Conservation (phyloP, 2,113 vertebrate species). For the Tamias sibiricus region DNA sequence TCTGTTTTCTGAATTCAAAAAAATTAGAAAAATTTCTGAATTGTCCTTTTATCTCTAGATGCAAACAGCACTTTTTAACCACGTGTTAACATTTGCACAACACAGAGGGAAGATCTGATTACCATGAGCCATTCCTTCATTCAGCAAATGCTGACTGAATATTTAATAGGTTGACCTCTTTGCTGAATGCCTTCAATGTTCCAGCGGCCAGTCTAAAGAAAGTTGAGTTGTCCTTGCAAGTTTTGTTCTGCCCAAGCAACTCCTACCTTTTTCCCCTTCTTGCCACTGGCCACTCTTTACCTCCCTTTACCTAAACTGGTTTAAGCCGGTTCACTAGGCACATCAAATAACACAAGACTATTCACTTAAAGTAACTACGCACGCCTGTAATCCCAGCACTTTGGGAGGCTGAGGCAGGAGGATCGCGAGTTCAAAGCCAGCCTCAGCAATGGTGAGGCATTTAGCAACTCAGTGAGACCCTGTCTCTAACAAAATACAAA, state of each 20-base stretch:
- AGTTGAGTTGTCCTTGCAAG: background rate
- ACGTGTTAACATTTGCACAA: background rate
- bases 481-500: no score
- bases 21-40: background rate
- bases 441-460: no score
- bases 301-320: background rate
- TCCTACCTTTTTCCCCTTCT: background rate
- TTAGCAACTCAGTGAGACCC: no score
- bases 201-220: background rate
- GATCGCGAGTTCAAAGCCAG: no score
- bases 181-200: background rate
- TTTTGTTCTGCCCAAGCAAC: background rate
- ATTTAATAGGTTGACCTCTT: background rate
- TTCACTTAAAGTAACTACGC: background rate
- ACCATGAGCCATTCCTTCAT: background rate
- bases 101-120: background rate
- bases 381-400: no score
- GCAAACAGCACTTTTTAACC: background rate
- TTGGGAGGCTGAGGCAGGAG: no score
- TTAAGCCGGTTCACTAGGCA: background rate
- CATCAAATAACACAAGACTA: background rate
- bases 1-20: conserved; percentile 9
- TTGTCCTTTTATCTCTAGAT: conserved; percentile 5
- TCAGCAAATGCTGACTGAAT: background rate
- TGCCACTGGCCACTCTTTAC: background rate